phyloP scores from a whole-genome alignment of 2,888 invertebrate species.

The Gerris lacustris region DNA sequence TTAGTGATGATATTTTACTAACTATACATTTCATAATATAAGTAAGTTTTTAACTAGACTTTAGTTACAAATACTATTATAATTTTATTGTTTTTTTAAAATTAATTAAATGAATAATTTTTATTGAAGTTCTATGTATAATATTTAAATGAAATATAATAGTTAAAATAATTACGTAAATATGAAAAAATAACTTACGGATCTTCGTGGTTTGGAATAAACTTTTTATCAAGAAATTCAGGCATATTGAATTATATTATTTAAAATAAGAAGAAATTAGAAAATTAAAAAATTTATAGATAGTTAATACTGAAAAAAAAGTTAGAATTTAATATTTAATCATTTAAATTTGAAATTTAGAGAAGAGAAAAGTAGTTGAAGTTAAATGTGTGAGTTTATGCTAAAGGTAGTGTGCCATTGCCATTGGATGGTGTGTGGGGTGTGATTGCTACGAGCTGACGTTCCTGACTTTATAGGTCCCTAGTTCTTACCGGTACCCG shows the following conservation, averaged over 20 bases:
- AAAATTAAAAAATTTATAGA: neutral
- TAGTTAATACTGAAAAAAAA: neutral
- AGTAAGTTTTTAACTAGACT: too few relatives aligned
- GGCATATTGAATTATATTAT: neutral
- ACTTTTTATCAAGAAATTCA: slow-evolving; percentile 9
- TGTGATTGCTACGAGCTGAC: neutral
- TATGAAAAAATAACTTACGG: slow-evolving; percentile 1
- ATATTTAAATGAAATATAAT: too few relatives aligned
- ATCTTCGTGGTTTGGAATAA: neutral
- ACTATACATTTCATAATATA: too few relatives aligned
- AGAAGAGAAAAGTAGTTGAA: too few relatives aligned
- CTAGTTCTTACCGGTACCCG: too few relatives aligned
- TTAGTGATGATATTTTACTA: too few relatives aligned
- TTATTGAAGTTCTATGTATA: too few relatives aligned
- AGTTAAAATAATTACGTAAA: neutral
- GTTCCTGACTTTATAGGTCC: too few relatives aligned
- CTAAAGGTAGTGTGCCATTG: slow-evolving; percentile 1
- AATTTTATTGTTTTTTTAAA: too few relatives aligned
- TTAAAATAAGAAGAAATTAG: neutral
- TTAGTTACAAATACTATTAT: too few relatives aligned
- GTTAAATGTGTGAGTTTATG: neutral
- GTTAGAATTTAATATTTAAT: neutral
- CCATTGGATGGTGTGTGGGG: neutral
- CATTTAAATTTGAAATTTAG: too few relatives aligned
- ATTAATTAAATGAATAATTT: too few relatives aligned